phyloP scores from a whole-genome alignment of 2,888 invertebrate species.

The Amphipoea lucens region DNA sequence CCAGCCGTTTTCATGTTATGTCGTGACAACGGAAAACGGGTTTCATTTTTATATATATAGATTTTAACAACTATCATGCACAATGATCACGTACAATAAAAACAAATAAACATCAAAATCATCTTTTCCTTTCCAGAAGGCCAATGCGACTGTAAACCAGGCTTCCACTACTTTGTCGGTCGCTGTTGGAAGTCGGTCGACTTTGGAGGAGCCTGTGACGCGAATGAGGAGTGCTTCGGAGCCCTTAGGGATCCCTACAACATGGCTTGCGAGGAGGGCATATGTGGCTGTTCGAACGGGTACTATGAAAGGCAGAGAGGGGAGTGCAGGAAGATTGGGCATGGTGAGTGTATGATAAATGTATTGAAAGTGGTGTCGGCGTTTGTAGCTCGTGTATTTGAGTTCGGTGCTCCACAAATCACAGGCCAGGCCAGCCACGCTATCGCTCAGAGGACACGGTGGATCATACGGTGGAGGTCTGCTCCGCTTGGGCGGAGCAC shows the following conservation, averaged over 20 bases:
- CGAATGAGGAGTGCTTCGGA: constrained; percentile 80
- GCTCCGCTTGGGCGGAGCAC: too few relatives aligned
- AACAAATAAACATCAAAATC: not conserved
- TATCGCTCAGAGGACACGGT: too few relatives aligned
- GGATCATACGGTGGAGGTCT: too few relatives aligned
- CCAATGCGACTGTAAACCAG: constrained; percentile 76
- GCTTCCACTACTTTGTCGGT: constrained; percentile 81
- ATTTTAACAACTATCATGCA: too few relatives aligned
- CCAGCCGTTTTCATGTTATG: too few relatives aligned
- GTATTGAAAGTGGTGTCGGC: not conserved
- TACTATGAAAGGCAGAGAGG: constrained; percentile 83
- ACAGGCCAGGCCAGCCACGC: too few relatives aligned
- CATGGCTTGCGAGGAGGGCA: constrained; percentile 72
- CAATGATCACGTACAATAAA: too few relatives aligned
- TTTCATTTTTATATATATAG: too few relatives aligned
- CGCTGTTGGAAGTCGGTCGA: constrained; percentile 80
- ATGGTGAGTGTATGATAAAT: constrained; percentile 69
- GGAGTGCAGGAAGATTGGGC: constrained; percentile 80
- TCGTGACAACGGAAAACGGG: too few relatives aligned
- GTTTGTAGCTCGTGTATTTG: too few relatives aligned
- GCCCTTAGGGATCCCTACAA: constrained; percentile 77
- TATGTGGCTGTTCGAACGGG: constrained; percentile 79
- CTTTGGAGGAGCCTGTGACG: constrained; percentile 73
- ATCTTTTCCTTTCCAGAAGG: constrained; percentile 67
- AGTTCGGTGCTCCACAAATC: too few relatives aligned